These are phyloP conservation scores for Cactoblastis cactorum DNA, from an alignment of 2,888 invertebrate genomes.

Conservation along the genomic window DNA sequence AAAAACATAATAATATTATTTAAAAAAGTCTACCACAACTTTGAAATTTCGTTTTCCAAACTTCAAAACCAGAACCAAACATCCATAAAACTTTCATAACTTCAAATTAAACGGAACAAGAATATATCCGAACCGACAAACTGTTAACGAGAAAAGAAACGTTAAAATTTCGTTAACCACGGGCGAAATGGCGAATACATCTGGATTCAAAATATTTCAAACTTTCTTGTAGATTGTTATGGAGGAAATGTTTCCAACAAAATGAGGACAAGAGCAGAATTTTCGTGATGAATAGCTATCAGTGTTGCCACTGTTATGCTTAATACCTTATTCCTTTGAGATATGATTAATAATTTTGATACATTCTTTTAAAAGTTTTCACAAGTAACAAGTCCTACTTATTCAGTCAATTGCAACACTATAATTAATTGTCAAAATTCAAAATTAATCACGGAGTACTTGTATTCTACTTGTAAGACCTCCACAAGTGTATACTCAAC, in stretches of 20 bases:
- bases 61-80: neutral
- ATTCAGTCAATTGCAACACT: too few species aligned
- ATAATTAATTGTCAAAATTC: too few species aligned
- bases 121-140: neutral
- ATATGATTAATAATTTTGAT: too few species aligned
- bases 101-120: slow-evolving; percentile 1
- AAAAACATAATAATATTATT: neutral
- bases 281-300: neutral
- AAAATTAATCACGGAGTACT: too few species aligned
- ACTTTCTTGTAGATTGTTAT: neutral
- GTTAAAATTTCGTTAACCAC: slow-evolving; percentile 4
- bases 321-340: too few species aligned
- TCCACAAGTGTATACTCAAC: too few species aligned
- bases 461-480: too few species aligned
- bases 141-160: slow-evolving; percentile 8
- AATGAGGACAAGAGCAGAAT: neutral
- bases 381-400: too few species aligned
- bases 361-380: too few species aligned
- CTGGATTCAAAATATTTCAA: neutral
- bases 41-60: too few species aligned
- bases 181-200: slow-evolving; percentile 2
- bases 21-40: too few species aligned
- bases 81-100: neutral
- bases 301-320: too few species aligned
- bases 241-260: neutral